phyloP scores from a whole-genome alignment of 2,888 invertebrate genomes.

The Cephus runcator region DNA sequence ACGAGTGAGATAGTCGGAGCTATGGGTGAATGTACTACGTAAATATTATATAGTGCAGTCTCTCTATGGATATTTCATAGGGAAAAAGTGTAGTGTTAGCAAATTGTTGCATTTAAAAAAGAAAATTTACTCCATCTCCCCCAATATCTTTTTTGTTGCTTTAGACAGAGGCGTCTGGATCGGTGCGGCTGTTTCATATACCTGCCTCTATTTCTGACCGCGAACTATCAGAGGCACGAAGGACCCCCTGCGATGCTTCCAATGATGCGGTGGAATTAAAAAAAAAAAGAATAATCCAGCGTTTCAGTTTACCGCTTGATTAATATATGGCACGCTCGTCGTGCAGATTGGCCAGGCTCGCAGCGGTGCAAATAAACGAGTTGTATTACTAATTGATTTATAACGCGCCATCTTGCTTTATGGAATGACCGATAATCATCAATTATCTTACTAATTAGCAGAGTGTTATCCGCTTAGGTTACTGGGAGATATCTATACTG shows the following conservation, averaged over 20 bases:
- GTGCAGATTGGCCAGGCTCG: conserved; percentile 9
- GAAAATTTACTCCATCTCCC: background rate
- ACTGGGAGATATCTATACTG: conserved; percentile 13
- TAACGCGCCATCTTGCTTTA: conserved; percentile 44
- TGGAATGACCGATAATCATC: conserved; percentile 43
- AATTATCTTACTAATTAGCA: conserved; percentile 45
- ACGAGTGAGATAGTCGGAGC: background rate
- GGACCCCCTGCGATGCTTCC: conserved; percentile 1
- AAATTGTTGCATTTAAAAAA: background rate
- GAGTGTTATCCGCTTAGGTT: conserved; percentile 33
- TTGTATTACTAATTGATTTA: conserved; percentile 48
- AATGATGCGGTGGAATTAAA: conserved; percentile 23
- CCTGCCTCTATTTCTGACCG: conserved; percentile 4
- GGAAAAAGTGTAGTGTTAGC: background rate
- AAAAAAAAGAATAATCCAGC: conserved; percentile 20
- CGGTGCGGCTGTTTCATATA: background rate
- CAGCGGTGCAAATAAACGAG: conserved; percentile 38
- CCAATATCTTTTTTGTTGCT: background rate
- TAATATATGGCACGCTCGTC: conserved; percentile 34
- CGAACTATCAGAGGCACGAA: conserved; percentile 13
- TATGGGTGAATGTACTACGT: background rate
- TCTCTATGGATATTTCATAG: background rate
- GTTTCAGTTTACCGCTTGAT: conserved; percentile 39
- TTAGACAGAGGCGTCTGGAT: background rate
- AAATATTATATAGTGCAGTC: background rate